A percentile compares a stretch with the other conserved stretches of the same genome.
Conservation (phyloP, 2,797 vertebrate species). For the Lophotriccus pileatus region DNA sequence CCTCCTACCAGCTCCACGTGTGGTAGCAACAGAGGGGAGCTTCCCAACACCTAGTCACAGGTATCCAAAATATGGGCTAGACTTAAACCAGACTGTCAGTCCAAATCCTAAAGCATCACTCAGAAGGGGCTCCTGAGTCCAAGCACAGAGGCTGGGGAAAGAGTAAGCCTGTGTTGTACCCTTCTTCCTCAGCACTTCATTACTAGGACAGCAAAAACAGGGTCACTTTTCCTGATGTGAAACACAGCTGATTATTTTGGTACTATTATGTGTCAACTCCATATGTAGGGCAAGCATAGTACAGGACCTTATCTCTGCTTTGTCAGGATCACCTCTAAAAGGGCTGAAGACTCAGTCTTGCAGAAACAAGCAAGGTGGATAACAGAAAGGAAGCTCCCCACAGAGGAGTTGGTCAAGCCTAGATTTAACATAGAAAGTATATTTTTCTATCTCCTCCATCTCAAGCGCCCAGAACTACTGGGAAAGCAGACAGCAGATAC, state of each 20-base stretch:
- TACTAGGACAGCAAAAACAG: not conserved
- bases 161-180: not conserved
- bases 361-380: not conserved
- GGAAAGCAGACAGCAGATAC: not conserved
- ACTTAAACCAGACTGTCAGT: not conserved
- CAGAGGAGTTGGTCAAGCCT: not conserved
- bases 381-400: not conserved
- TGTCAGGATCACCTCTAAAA: not conserved
- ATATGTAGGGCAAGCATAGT: fast-evolving
- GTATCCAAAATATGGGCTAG: not conserved
- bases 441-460: not conserved
- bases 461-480: not conserved
- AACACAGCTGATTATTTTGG: not conserved
- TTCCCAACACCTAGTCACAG: not conserved
- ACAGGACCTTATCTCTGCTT: not conserved
- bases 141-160: too few species aligned
- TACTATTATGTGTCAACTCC: fast-evolving
- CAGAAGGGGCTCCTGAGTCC: not conserved
- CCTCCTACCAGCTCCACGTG: not conserved
- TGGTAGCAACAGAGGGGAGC: not conserved
- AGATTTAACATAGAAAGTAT: not conserved
- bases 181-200: not conserved
- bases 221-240: not conserved
- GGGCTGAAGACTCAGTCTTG: not conserved
- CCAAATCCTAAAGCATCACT: not conserved